Percentiles rank a stretch among this genome's conserved stretches.
Conservation (phyloP, 2,888 invertebrate species). For the Fragum whitleyi region DNA sequence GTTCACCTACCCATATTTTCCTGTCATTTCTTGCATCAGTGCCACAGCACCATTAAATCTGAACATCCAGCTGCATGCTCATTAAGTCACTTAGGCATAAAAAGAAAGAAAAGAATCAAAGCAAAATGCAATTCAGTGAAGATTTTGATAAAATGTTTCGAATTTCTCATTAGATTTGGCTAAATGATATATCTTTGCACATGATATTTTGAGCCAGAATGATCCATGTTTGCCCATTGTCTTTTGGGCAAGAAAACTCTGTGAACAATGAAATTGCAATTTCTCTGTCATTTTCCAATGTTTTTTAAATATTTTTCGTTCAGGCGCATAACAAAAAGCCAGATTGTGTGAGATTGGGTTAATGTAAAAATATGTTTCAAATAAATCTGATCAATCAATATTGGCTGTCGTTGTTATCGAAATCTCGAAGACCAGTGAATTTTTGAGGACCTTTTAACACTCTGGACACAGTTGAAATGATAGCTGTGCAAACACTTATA, state of each 20-base stretch:
- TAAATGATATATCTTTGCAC: no score
- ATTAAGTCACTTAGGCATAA: no score
- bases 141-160: no score
- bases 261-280: not conserved
- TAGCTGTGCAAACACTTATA: constrained; percentile 17
- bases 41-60: no score
- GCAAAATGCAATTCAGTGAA: no score
- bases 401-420: not conserved
- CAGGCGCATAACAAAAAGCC: not conserved
- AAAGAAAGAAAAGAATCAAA: no score
- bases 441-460: constrained; percentile 18
- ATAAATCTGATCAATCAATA: constrained; percentile 6
- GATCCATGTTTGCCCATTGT: no score
- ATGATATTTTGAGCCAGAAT: no score
- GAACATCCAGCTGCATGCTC: no score
- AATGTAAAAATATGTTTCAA: not conserved
- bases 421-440: constrained; percentile 6
- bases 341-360: not conserved
- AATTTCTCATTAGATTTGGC: no score
- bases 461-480: not conserved
- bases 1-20: no score
- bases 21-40: no score
- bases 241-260: not conserved
- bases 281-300: constrained; percentile 5
- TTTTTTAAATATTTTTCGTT: not conserved